Conservation (phyloP, 35 echinoderm and acorn worm species). For the Heliocidaris tuberculata region DNA sequence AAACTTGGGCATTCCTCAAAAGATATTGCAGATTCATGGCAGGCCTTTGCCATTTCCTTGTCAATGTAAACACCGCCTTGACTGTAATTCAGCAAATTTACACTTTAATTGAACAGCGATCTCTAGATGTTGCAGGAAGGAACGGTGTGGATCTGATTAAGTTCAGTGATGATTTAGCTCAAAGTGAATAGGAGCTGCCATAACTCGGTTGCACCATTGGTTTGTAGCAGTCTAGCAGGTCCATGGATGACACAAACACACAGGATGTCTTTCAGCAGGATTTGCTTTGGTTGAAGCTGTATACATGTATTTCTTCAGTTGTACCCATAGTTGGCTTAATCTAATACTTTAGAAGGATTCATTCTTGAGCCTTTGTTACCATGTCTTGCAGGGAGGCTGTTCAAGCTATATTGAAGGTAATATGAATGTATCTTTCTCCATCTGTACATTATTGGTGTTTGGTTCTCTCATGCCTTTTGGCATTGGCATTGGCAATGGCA, state of each 20-base stretch:
- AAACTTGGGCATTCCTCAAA: neutral
- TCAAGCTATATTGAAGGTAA: constrained; percentile 3
- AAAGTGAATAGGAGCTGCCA: neutral
- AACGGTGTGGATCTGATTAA: neutral
- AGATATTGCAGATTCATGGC: neutral
- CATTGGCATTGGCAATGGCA: neutral
- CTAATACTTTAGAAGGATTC: neutral
- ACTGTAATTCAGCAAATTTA: neutral
- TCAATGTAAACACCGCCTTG: neutral
- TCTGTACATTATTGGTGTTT: neutral
- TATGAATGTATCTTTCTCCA: neutral
- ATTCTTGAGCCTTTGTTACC: neutral
- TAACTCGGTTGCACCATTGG: neutral
- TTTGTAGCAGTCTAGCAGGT: neutral
- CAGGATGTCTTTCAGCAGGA: neutral
- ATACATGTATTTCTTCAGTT: neutral
- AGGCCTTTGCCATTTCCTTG: neutral
- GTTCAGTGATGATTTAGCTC: neutral
- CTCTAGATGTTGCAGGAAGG: neutral
- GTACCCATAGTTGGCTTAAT: neutral
- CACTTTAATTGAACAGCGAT: neutral
- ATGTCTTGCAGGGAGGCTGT: neutral
- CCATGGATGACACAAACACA: neutral
- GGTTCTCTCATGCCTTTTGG: neutral
- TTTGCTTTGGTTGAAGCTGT: neutral